Percentiles rank a stretch among this genome's conserved stretches.
Conservation (phyloP, 1,140 invertebrate species). For the Spodoptera frugiperda region DNA sequence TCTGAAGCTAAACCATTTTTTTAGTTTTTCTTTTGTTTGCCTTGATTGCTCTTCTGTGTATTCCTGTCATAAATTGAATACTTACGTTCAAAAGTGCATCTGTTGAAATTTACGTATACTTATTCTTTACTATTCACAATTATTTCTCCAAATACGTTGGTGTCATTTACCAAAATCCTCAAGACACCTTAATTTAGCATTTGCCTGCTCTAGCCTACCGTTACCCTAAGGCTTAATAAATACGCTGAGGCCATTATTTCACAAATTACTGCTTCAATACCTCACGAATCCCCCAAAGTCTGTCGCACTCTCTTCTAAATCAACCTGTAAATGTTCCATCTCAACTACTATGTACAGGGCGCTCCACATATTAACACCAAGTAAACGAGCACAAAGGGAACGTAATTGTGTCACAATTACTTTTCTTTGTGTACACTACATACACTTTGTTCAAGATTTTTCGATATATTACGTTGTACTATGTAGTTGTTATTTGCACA, state of each 20-base stretch:
- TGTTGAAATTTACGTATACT: no score
- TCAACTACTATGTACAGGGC: neutral
- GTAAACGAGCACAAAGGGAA: conserved; percentile 5
- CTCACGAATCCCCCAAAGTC: neutral
- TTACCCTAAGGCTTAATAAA: no score
- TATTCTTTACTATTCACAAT: no score
- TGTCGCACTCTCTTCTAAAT: conserved; percentile 9
- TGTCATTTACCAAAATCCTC: neutral
- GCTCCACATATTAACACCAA: conserved; percentile 18
- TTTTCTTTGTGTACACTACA: conserved; percentile 4
- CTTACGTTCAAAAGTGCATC: no score
- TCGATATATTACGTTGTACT: neutral
- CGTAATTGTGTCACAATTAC: conserved; percentile 32
- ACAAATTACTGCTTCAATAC: conserved; percentile 3
- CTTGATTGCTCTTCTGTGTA: no score
- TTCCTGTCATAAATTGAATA: no score
- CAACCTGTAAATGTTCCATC: neutral
- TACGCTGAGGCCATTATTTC: neutral
- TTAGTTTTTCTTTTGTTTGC: no score
- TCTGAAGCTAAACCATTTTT: no score
- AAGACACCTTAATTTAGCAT: neutral
- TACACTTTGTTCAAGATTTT: conserved; percentile 6
- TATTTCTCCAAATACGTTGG: no score
- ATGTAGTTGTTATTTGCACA: conserved; percentile 8
- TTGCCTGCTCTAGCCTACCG: no score